These are phyloP conservation scores for Leuciscus waleckii DNA, from an alignment of 2,797 vertebrate genomes.

Conservation along the genomic window DNA sequence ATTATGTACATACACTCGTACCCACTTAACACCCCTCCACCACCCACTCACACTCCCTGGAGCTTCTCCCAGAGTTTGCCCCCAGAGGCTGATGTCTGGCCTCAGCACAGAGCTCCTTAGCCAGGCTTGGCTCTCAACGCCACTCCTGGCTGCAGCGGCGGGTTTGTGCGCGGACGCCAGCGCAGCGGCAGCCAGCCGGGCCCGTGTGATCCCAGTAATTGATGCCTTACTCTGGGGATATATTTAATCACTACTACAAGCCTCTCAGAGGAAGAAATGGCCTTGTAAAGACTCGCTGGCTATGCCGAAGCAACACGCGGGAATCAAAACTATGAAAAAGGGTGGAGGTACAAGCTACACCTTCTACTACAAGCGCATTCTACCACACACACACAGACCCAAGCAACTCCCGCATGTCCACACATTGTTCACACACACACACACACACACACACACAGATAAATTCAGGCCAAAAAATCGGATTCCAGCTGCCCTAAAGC, in stretches of 20 bases:
- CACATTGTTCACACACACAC: slow-evolving; percentile 36
- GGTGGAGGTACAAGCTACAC: slow-evolving; percentile 57
- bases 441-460: slow-evolving; percentile 57
- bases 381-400: slow-evolving; percentile 38
- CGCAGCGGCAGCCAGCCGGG: slow-evolving; percentile 74
- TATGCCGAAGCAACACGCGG: slow-evolving; percentile 67
- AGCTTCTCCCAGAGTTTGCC: slow-evolving; percentile 49
- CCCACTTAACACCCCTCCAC: slow-evolving; percentile 33
- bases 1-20: slow-evolving; percentile 2
- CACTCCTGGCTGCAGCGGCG: slow-evolving; percentile 61
- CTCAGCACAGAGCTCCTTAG: slow-evolving; percentile 70
- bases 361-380: slow-evolving; percentile 40
- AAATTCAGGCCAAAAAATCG: slow-evolving; percentile 78
- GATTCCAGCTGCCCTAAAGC: slow-evolving; percentile 83
- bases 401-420: slow-evolving; percentile 12
- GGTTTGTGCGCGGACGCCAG: slow-evolving; percentile 69
- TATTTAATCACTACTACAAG: slow-evolving; percentile 84
- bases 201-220: slow-evolving; percentile 77
- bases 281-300: slow-evolving; percentile 78
- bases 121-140: slow-evolving; percentile 75
- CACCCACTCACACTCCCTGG: slow-evolving; percentile 42
- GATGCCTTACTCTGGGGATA: slow-evolving; percentile 81
- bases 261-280: slow-evolving; percentile 78
- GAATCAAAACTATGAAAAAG: slow-evolving; percentile 68
- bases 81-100: slow-evolving; percentile 58